Base-by-base conservation (phyloP, 2,797 vertebrate species). In the Tangara arthus region DNA sequence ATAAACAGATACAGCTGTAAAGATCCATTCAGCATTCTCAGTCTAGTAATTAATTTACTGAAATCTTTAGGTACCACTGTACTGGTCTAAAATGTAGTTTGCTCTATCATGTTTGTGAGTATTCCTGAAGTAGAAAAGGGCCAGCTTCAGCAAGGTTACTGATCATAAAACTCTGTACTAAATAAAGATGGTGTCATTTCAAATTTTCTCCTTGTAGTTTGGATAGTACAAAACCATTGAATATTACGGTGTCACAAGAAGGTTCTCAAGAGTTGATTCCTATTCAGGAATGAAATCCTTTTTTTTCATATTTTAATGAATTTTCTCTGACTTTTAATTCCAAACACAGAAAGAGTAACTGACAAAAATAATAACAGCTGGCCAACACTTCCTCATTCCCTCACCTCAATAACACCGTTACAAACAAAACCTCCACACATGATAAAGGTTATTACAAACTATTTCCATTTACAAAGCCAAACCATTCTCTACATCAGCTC, bases 401-500 rank as follows among this genome's bases (percentile, higher is more conserved):
- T 34, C 59, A 82, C 66, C 82, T 84, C 73, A 90, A 2, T 19
- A 88, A 60, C 72, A 65, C 24, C 15, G 27, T 66, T 87, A 56
- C 72, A 82, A 86, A 94, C 89, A 84, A 90, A 94, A 92, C 41
- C 63, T 83, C 69, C 79, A 64, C 46, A 61, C 46, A 79, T 2
- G 32, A 84, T 37, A 88, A 50, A 82, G 32, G 55, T 47, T 81
- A 72, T 89, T 91, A 76, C 87, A 72, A 76, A 72, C 66, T 87
- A 26, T 93, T 96, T 96, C 94, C 94, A 95, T 44, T 27, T 39
- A 19, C 82, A 73, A 86, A 66, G 91, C 59, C 95, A 96, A 92
- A 77, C 41, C 47, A 26, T 89, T 88, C 80, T 46, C 65, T 63
- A 46, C 93, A 81, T 71, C 84, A 77, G 57, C 85, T 37, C 41